Conservation (phyloP, 2,888 invertebrate species). For the Philereme transversata region DNA sequence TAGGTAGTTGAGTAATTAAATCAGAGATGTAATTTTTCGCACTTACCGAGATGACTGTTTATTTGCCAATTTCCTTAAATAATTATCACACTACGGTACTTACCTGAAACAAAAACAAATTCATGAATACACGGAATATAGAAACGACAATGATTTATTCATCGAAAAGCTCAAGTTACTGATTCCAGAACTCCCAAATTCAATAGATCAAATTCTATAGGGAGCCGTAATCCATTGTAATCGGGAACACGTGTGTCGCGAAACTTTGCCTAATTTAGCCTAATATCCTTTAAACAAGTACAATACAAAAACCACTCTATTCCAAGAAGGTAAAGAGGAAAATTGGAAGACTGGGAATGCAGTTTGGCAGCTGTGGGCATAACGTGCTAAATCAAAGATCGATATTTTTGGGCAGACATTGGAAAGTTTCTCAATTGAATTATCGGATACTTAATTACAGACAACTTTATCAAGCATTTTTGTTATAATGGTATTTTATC, state of each 20-base stretch:
- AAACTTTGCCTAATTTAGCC: slow-evolving; percentile 60
- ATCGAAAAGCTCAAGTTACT: slow-evolving; percentile 46
- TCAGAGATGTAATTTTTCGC: too few species aligned
- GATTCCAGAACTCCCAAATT: slow-evolving; percentile 47
- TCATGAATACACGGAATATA: slow-evolving; percentile 42
- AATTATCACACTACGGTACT: slow-evolving; percentile 46
- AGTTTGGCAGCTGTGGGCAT: slow-evolving; percentile 32
- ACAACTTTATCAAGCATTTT: too few species aligned
- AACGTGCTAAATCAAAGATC: slow-evolving; percentile 51
- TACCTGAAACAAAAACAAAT: slow-evolving; percentile 72
- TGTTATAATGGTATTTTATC: too few species aligned
- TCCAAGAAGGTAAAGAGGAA: slow-evolving; percentile 27
- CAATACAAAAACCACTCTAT: slow-evolving; percentile 20
- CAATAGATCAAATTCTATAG: slow-evolving; percentile 61
- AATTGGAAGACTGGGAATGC: slow-evolving; percentile 21
- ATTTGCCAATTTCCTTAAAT: neutral
- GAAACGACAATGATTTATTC: slow-evolving; percentile 42
- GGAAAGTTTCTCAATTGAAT: slow-evolving; percentile 25
- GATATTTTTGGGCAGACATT: slow-evolving; percentile 36
- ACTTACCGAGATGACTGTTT: too few species aligned
- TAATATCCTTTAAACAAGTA: slow-evolving; percentile 44
- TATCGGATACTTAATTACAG: neutral
- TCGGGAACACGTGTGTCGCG: slow-evolving; percentile 65
- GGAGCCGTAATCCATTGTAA: slow-evolving; percentile 60
- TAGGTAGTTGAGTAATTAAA: too few species aligned